Percentiles rank a stretch among this genome's conserved stretches.
Conservation (phyloP, 2,797 vertebrate species). For the Kryptopterus vitreolus region DNA sequence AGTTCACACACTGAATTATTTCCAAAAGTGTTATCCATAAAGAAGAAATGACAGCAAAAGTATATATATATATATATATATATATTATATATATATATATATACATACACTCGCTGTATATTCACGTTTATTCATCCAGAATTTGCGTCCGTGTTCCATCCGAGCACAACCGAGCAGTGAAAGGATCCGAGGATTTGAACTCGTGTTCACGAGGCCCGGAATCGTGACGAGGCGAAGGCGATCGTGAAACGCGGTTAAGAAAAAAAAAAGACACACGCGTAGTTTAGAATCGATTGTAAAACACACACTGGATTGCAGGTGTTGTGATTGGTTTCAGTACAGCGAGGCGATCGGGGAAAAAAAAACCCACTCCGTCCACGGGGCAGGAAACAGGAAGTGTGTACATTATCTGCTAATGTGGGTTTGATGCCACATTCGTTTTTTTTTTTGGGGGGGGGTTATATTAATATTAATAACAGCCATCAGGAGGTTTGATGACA, state of each 20-base stretch:
- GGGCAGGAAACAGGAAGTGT: not conserved
- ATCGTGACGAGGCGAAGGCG: not conserved
- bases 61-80: not conserved
- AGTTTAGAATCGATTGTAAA: not conserved
- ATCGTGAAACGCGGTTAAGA: no score
- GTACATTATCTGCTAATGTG: not conserved
- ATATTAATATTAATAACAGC: not conserved
- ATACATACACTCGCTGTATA: not conserved
- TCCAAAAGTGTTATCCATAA: not conserved
- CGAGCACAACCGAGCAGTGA: not conserved
- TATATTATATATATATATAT: no score
- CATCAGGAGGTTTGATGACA: not conserved
- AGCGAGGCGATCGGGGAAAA: not conserved
- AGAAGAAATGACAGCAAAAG: not conserved
- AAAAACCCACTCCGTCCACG: not conserved
- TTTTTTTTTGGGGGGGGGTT: not conserved
- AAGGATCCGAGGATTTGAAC: not conserved
- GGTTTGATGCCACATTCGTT: not conserved
- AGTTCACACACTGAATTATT: constrained; percentile 1
- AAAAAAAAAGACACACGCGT: not conserved
- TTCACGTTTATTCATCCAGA: not conserved
- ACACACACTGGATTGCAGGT: not conserved
- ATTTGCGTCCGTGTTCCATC: not conserved
- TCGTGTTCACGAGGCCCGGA: not conserved
- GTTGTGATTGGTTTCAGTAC: not conserved